phyloP scores from a whole-genome alignment of 2,797 vertebrate species.

The Acanthis flammea region DNA sequence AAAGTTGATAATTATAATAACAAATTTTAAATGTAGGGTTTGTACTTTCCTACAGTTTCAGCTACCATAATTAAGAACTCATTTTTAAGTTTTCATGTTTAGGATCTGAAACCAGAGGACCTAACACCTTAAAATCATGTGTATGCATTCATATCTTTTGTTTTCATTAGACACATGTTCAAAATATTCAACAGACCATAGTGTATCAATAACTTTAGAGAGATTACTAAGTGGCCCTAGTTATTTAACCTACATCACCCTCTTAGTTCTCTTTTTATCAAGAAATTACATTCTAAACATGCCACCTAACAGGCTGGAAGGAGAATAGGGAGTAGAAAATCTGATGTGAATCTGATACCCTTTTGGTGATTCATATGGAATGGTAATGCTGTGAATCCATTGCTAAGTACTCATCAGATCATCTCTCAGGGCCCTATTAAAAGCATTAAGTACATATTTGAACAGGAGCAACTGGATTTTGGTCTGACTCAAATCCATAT shows the following conservation, averaged over 20 bases:
- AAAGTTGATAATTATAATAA: not conserved
- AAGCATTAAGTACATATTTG: slow-evolving; percentile 7
- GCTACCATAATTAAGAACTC: not conserved
- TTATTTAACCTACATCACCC: not conserved
- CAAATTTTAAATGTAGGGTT: not conserved
- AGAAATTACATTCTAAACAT: not conserved
- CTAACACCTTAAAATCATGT: not conserved
- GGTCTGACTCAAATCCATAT: not conserved
- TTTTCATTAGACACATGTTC: not conserved
- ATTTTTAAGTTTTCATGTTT: not conserved
- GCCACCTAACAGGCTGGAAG: not conserved
- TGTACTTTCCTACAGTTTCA: not conserved
- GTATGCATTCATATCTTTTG: not conserved
- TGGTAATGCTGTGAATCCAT: not conserved
- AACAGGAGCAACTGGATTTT: not conserved
- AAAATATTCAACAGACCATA: not conserved
- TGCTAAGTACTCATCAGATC: not conserved
- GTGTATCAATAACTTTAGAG: not conserved
- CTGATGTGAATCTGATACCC: not conserved
- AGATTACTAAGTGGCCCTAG: not conserved
- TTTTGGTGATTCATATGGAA: not conserved
- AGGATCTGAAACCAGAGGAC: not conserved
- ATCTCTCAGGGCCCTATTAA: slow-evolving; percentile 9
- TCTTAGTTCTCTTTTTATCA: not conserved
- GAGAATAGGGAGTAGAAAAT: not conserved